Conservation (phyloP, 2,113 vertebrate genomes). For the Terrapene triunguis region DNA sequence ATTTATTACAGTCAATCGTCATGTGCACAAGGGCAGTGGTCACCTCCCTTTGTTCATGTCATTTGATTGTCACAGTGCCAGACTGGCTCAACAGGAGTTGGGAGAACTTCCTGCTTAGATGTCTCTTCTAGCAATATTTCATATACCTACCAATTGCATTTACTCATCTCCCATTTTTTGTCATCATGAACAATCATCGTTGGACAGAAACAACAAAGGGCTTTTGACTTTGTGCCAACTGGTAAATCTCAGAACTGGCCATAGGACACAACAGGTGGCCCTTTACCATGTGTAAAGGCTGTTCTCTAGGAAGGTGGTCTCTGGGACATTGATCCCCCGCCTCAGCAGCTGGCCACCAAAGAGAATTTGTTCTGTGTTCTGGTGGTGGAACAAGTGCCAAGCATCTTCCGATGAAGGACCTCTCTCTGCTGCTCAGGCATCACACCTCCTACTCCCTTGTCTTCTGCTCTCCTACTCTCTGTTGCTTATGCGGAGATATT, state of each 20-base stretch:
- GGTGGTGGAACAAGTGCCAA: not conserved
- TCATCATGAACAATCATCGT: fast-evolving
- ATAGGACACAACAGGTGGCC: not conserved
- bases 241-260: not conserved
- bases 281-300: fast-evolving
- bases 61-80: not conserved
- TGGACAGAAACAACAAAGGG: not conserved
- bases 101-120: not conserved
- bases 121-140: not conserved
- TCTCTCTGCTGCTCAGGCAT: not conserved
- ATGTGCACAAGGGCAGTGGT: not conserved
- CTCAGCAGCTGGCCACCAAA: not conserved
- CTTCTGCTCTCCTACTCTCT: not conserved
- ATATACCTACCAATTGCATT: not conserved
- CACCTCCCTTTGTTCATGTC: not conserved
- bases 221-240: not conserved
- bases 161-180: not conserved
- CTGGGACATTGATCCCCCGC: not conserved
- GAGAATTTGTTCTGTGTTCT: not conserved
- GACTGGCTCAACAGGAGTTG: not conserved
- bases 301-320: not conserved
- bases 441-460: not conserved
- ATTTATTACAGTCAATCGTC: not conserved
- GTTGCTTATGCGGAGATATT: not conserved
- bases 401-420: not conserved